Evolutionary conservation across 2,888 invertebrate species (phyloP).

Genomic region (Fissipunctia ypsillon): DNA sequence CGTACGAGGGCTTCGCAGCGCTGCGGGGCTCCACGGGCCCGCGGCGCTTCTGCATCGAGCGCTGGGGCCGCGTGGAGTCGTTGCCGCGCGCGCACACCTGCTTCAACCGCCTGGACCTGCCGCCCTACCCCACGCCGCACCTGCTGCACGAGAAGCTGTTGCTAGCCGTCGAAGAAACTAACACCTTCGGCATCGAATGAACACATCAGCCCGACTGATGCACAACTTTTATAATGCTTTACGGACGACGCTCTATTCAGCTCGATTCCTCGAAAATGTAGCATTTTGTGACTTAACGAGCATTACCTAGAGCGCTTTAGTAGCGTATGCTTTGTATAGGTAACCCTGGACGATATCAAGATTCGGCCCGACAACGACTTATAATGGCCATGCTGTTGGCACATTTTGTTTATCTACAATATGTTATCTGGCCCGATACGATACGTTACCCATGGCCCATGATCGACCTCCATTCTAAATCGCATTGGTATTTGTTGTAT

Average conservation of each 20-base stretch:
- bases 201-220: conserved; percentile 24
- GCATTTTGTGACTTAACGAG: conserved; percentile 15
- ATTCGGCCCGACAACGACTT: conserved; percentile 18
- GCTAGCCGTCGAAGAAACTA: conserved; percentile 98
- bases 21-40: conserved; percentile 98
- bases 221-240: conserved; percentile 12
- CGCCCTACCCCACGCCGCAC: conserved; percentile 98
- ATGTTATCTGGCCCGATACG: conserved; percentile 8
- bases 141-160: conserved; percentile 97
- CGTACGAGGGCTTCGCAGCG: conserved; percentile 99
- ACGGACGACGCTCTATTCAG: conserved; percentile 18
- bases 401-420: conserved; percentile 11
- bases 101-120: conserved; percentile 99
- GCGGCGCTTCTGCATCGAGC: conserved; percentile 98
- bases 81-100: conserved; percentile 99
- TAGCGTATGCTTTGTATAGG: conserved; percentile 38
- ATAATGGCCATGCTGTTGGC: conserved; percentile 2
- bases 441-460: conserved; percentile 8
- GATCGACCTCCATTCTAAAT: conserved; percentile 18
- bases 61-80: conserved; percentile 98
- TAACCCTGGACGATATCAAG: conserved; percentile 13
- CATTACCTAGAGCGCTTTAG: conserved; percentile 24
- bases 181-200: conserved; percentile 98
- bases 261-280: conserved; percentile 20
- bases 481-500: conserved; percentile 8